Conservation (phyloP, 2,888 invertebrate species). For the Sphaerophoria rueppellii region DNA sequence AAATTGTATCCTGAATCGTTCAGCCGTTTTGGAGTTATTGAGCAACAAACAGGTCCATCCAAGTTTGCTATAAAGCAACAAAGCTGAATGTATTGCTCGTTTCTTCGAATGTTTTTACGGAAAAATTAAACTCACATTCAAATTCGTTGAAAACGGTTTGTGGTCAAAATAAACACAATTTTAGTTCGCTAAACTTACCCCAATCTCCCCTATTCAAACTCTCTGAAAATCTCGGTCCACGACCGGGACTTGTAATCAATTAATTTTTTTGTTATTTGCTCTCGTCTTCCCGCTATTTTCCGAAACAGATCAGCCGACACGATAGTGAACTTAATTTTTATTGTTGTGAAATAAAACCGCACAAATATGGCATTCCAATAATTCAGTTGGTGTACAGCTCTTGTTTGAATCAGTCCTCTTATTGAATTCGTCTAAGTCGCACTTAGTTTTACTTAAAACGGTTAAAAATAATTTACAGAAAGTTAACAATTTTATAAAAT, state of each 20-base stretch:
- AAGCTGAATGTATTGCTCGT: no score
- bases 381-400: slow-evolving; percentile 58
- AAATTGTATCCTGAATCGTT: no score
- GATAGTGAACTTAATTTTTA: slow-evolving; percentile 5
- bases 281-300: slow-evolving; percentile 35
- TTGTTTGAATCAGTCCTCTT: slow-evolving; percentile 44
- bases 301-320: slow-evolving; percentile 16
- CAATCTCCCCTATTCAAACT: neutral
- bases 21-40: no score
- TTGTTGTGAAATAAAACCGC: slow-evolving; percentile 32
- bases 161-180: no score
- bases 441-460: neutral
- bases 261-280: slow-evolving; percentile 1
- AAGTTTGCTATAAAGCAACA: no score
- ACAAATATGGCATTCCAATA: neutral
- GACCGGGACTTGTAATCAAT: slow-evolving; percentile 28
- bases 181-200: neutral
- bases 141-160: no score
- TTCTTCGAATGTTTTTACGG: no score
- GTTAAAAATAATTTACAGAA: neutral
- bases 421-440: neutral
- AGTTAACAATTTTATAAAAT: slow-evolving; percentile 9
- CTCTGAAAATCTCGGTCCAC: slow-evolving; percentile 3
- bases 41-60: no score
- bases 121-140: no score